A percentile compares a stretch with the other conserved stretches of the same genome.
phyloP scores from a whole-genome alignment of 2,113 vertebrate species.

The Myotis brandtii region DNA sequence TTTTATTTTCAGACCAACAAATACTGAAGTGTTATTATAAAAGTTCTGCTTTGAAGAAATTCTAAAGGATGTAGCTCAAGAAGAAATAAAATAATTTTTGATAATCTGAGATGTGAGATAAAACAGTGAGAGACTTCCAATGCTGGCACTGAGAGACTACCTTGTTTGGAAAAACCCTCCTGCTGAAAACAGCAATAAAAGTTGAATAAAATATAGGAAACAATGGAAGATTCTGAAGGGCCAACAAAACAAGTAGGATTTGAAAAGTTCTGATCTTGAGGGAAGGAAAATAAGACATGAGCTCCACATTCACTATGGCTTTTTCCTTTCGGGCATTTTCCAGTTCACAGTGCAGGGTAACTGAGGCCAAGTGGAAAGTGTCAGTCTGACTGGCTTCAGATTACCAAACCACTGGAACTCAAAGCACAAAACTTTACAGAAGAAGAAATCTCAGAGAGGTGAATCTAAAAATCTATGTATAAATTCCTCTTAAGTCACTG shows the following conservation, averaged over 20 bases:
- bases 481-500: background rate
- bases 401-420: background rate
- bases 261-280: background rate
- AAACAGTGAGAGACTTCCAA: background rate
- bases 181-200: background rate
- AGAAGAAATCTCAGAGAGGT: background rate
- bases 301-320: background rate
- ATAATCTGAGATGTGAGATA: background rate
- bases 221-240: background rate
- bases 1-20: background rate
- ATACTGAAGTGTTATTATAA: background rate
- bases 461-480: background rate
- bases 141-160: background rate
- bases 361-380: background rate
- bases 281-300: background rate
- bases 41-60: background rate
- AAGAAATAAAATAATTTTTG: conserved; percentile 15
- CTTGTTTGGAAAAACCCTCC: background rate
- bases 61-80: background rate
- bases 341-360: background rate
- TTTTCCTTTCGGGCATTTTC: background rate
- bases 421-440: background rate
- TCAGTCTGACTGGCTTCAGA: background rate
- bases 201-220: background rate
- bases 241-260: background rate